These are phyloP conservation scores for Castor canadensis DNA, from an alignment of 2,113 vertebrate species.

Conservation along the genomic window DNA sequence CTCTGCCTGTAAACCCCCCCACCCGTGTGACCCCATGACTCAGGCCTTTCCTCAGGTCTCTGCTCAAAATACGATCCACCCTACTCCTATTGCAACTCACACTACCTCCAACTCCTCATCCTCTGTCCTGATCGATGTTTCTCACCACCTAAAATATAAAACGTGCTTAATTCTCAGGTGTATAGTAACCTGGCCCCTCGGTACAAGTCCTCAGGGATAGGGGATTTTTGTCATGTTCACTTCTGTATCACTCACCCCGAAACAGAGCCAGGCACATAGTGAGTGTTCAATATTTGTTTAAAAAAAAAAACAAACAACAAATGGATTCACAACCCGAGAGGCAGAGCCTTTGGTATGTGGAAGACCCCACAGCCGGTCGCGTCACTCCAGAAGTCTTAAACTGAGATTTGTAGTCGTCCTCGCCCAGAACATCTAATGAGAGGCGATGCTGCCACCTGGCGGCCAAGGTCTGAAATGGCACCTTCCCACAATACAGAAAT, in stretches of 20 bases:
- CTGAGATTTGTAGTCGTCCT: not conserved
- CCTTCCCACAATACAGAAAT: not conserved
- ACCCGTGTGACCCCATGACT: not conserved
- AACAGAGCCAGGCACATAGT: not conserved
- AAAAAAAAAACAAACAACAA: not conserved
- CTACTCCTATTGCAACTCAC: not conserved
- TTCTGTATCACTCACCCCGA: not conserved
- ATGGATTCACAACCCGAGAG: not conserved
- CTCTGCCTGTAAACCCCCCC: not conserved
- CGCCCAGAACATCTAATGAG: not conserved
- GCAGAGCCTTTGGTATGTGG: too few species aligned
- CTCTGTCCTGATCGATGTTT: not conserved
- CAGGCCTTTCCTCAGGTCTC: not conserved
- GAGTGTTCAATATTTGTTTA: not conserved
- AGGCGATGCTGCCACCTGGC: constrained; percentile 47
- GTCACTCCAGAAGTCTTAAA: not conserved
- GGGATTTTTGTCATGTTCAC: not conserved
- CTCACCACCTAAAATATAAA: not conserved
- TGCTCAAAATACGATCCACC: not conserved
- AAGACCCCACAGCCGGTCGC: too few species aligned
- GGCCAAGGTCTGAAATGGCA: not conserved
- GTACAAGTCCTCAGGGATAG: not conserved
- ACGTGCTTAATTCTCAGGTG: not conserved
- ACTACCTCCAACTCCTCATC: not conserved
- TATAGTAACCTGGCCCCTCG: not conserved